phyloP scores from a whole-genome alignment of 1,140 invertebrate species.

The Maconellicoccus hirsutus region DNA sequence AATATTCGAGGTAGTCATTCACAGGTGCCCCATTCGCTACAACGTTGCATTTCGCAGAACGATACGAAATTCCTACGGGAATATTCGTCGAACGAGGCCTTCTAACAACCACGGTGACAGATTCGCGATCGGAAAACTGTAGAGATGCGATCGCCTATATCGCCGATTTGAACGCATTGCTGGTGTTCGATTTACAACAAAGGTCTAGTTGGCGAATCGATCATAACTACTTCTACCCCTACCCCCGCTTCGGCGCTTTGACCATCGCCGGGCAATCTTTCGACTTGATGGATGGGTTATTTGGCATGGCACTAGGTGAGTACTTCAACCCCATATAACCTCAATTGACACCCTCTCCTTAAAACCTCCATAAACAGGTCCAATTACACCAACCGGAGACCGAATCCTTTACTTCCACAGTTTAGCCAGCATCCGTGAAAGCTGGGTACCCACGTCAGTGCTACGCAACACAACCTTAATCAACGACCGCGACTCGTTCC shows the following conservation, averaged over 20 bases:
- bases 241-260: conserved; percentile 51
- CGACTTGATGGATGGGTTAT: conserved; percentile 59
- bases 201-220: conserved; percentile 50
- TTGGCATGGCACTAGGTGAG: conserved; percentile 50
- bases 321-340: too few relatives aligned
- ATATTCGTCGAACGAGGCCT: conserved; percentile 37
- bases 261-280: conserved; percentile 53
- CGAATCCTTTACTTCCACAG: conserved; percentile 61
- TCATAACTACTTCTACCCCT: conserved; percentile 57
- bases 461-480: conserved; percentile 34
- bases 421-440: conserved; percentile 55
- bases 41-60: conserved; percentile 32
- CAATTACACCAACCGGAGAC: conserved; percentile 38
- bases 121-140: conserved; percentile 37
- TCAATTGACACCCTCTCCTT: not conserved
- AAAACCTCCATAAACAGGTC: conserved; percentile 25
- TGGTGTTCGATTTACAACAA: conserved; percentile 51
- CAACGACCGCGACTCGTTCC: conserved; percentile 25
- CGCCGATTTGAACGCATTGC: conserved; percentile 53
- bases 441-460: conserved; percentile 48
- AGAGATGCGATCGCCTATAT: conserved; percentile 55
- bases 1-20: too few relatives aligned
- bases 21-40: too few relatives aligned
- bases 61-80: conserved; percentile 42
- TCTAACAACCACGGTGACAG: conserved; percentile 35